These are phyloP conservation scores for Villa cingulata DNA, from an alignment of 2,888 invertebrate species.

Conservation along the genomic window DNA sequence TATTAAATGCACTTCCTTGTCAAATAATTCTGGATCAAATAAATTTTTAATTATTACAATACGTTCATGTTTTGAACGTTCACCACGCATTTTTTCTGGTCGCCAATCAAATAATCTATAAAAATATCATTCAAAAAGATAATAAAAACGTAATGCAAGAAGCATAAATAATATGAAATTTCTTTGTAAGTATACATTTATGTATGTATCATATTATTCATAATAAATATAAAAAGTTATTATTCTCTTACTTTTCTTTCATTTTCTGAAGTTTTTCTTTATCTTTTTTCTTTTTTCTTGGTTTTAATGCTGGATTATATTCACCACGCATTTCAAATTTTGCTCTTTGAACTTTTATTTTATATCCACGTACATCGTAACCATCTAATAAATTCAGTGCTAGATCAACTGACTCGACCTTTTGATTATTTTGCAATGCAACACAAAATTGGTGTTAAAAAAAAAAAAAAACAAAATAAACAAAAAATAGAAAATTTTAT, in stretches of 20 bases:
- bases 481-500: neutral
- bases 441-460: conserved; percentile 21
- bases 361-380: conserved; percentile 60
- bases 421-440: too few species aligned
- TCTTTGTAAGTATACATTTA: neutral
- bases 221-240: neutral
- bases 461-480: conserved; percentile 7
- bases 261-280: conserved; percentile 82
- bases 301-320: conserved; percentile 85
- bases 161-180: neutral
- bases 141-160: too few species aligned
- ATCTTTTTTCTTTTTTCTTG: conserved; percentile 79
- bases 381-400: conserved; percentile 89
- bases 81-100: conserved; percentile 79
- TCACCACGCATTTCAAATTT: conserved; percentile 88
- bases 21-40: conserved; percentile 79
- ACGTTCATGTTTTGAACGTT: conserved; percentile 75
- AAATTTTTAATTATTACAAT: conserved; percentile 88
- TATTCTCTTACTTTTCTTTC: conserved; percentile 62
- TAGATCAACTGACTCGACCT: conserved; percentile 84
- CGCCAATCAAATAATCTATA: conserved; percentile 84
- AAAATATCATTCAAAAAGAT: neutral
- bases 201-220: too few species aligned
- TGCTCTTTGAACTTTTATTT: conserved; percentile 79
- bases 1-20: conserved; percentile 75